Evolutionary conservation across 2,888 invertebrate genomes (phyloP).

Genomic region (Sphaerophoria taeniata): DNA sequence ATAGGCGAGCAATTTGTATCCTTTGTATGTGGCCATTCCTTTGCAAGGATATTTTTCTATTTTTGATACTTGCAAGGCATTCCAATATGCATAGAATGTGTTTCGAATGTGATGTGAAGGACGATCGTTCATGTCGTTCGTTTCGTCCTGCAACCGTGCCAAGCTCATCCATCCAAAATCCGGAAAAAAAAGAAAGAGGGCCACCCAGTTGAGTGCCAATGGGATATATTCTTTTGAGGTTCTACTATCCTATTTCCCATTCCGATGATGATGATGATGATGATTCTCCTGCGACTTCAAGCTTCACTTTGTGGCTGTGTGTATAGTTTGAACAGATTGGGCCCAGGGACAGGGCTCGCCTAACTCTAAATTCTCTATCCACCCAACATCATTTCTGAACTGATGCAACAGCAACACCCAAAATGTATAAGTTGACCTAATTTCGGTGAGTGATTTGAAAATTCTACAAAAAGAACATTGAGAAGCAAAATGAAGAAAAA

Average conservation of each 20-base stretch:
- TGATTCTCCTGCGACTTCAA: slow-evolving; percentile 33
- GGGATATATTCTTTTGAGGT: slow-evolving; percentile 64
- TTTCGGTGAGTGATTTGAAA: slow-evolving; percentile 67
- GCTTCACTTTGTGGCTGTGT: slow-evolving; percentile 52
- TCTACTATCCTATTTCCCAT: neutral
- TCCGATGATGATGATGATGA: neutral
- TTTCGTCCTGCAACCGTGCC: neutral
- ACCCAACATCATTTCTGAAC: slow-evolving; percentile 6
- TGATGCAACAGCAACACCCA: slow-evolving; percentile 44
- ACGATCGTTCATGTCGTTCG: slow-evolving; percentile 27
- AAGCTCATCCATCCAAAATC: neutral
- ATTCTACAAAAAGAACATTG: slow-evolving; percentile 50
- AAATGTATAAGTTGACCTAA: slow-evolving; percentile 58
- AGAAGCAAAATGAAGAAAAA: neutral
- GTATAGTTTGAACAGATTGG: slow-evolving; percentile 8
- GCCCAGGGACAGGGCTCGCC: slow-evolving; percentile 22
- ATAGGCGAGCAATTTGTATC: slow-evolving; percentile 67
- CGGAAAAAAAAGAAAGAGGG: slow-evolving; percentile 66
- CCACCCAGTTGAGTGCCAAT: slow-evolving; percentile 59
- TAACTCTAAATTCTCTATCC: neutral
- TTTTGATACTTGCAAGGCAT: slow-evolving; percentile 29
- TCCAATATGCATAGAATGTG: slow-evolving; percentile 41
- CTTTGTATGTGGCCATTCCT: slow-evolving; percentile 55
- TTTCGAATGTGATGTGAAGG: slow-evolving; percentile 57
- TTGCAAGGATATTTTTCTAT: slow-evolving; percentile 36